Base-by-base conservation (phyloP, 2,113 vertebrate genomes). In the Halichoeres trimaculatus region DNA sequence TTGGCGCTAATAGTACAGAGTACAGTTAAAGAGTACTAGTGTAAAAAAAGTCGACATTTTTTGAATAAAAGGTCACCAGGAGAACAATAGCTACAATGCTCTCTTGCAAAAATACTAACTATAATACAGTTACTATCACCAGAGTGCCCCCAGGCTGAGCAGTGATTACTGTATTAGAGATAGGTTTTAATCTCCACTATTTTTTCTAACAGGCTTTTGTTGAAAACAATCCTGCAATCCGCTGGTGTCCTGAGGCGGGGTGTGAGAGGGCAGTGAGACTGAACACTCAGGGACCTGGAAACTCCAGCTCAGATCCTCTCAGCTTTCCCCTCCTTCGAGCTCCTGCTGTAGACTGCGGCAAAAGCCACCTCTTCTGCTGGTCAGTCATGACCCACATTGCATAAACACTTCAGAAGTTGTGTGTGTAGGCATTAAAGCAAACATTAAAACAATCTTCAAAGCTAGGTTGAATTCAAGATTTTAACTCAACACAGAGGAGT, bases 311-410 rank as follows among this genome's bases (percentile, higher is more conserved):
- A 26, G 97, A 99, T 76, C 79, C 95, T 0, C 94, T 97, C 38
- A 96, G 91, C 86, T 99, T 97, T 70, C 96, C 97, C 8, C 91
- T 97, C 85, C 94, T 99, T 9, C 95, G 94, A 84, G 96, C 97
- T 8, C 98, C 98, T 59, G 98, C 98, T 51, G 98, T 99, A 55
- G 98, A 99, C 36, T 99, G 98, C 89, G 98, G 98, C 13, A 99
- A 97, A 90, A 96, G 97, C 63, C 98, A 99, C 86, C 96, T 99
- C 50, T 99, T 99, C 88, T 99, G 98, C 91, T 99, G 98, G 98
- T 99, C 72, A 94, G 97, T 95, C 48, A 40, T 58, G 5, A 70
- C 34, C 1, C 16, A 13, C 12, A 26, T 24, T 26, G 6, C 23
- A 7, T 30, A 9, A 17, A 34, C 7, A 24, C 19, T 55, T 55